Percentiles rank a stretch among this genome's conserved stretches.
These are phyloP conservation scores for Pygocentrus nattereri DNA, from an alignment of 2,797 vertebrate species.

Conservation along the genomic window DNA sequence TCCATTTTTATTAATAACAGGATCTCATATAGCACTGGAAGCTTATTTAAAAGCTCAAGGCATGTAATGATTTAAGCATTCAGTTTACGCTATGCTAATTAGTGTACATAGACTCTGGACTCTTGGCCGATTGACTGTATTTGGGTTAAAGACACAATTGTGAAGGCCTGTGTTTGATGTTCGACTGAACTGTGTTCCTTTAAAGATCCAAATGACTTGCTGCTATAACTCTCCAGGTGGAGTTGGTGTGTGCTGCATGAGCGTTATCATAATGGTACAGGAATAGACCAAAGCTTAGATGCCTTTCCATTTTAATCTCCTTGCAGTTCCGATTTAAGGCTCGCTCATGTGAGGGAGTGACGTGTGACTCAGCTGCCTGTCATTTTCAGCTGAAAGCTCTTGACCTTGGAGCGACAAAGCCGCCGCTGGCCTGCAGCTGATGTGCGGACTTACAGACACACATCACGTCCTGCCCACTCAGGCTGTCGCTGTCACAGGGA, in stretches of 20 bases:
- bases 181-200: too few relatives aligned
- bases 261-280: not conserved
- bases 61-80: too few relatives aligned
- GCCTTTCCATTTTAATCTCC: constrained; percentile 23
- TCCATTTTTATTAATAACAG: too few relatives aligned
- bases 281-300: not conserved
- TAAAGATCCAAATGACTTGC: not conserved
- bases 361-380: constrained; percentile 35
- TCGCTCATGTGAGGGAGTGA: not conserved
- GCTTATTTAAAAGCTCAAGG: too few relatives aligned
- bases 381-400: constrained; percentile 30
- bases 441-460: constrained; percentile 24
- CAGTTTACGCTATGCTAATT: too few relatives aligned
- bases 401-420: constrained; percentile 39
- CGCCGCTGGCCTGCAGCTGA: constrained; percentile 26
- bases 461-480: constrained; percentile 5
- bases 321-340: not conserved
- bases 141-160: not conserved
- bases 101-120: too few relatives aligned
- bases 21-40: too few relatives aligned
- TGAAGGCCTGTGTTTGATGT: too few relatives aligned
- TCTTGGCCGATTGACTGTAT: not conserved
- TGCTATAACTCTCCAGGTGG: not conserved
- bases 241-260: not conserved
- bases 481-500: constrained; percentile 11